These are phyloP conservation scores for Argynnis bischoffii DNA, from an alignment of 2,888 invertebrate genomes.

Conservation along the genomic window DNA sequence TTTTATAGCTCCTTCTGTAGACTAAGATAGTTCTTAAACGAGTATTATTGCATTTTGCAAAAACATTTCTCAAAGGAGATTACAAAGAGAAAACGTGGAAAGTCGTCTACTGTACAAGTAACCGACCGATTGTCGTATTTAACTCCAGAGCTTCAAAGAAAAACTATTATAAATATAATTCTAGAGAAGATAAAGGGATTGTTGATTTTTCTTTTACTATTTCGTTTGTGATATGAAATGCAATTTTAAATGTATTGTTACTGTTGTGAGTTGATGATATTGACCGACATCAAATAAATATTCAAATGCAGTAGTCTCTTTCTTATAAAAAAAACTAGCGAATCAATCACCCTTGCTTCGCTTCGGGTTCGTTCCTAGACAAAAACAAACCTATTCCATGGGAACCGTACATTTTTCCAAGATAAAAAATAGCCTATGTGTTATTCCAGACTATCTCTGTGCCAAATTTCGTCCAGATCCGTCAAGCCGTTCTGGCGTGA, in stretches of 20 bases:
- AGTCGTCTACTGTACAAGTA: conserved; percentile 37
- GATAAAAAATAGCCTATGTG: too few species aligned
- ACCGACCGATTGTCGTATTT: conserved; percentile 44
- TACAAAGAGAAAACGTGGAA: conserved; percentile 43
- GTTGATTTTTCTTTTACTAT: conserved; percentile 28
- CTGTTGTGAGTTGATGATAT: too few species aligned
- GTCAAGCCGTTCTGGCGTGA: too few species aligned
- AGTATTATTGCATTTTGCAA: conserved; percentile 54
- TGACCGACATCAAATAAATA: too few species aligned
- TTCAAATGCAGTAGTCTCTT: too few species aligned
- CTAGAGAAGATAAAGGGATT: conserved; percentile 42
- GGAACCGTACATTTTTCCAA: too few species aligned
- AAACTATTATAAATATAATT: conserved; percentile 38
- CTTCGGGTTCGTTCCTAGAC: too few species aligned
- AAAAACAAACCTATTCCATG: too few species aligned
- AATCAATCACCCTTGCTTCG: too few species aligned
- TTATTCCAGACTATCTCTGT: too few species aligned
- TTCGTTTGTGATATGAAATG: conserved; percentile 3
- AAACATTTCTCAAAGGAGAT: conserved; percentile 47
- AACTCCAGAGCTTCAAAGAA: conserved; percentile 51
- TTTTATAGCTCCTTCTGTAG: conserved; percentile 16
- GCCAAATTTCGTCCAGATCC: too few species aligned
- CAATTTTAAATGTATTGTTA: not conserved
- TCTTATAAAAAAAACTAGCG: too few species aligned
- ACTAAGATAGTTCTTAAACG: conserved; percentile 16